A percentile compares a stretch with the other conserved stretches of the same genome.
Conservation (phyloP, 2,797 vertebrate species). For the Enteromius argenteus region DNA sequence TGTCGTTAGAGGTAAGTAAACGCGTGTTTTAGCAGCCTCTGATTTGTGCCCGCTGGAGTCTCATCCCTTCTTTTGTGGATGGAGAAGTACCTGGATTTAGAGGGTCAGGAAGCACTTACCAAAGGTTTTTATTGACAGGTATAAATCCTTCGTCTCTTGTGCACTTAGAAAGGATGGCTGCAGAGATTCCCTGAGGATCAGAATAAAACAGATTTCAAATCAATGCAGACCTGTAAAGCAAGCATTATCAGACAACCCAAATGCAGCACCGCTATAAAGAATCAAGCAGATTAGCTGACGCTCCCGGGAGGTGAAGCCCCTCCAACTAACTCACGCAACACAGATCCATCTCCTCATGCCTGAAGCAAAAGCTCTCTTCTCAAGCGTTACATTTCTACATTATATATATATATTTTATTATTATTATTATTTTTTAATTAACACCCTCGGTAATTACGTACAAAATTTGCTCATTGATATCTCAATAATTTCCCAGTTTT, state of each 20-base stretch:
- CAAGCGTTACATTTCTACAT: neutral
- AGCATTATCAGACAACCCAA: slow-evolving; percentile 70
- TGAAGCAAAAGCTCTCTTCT: slow-evolving; percentile 9
- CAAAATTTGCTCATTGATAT: neutral
- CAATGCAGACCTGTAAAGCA: slow-evolving; percentile 74
- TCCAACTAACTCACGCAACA: slow-evolving; percentile 36
- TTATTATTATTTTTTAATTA: neutral
- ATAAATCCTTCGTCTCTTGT: slow-evolving; percentile 82
- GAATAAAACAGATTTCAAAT: slow-evolving; percentile 81
- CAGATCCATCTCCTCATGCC: slow-evolving; percentile 38
- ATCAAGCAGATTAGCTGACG: slow-evolving; percentile 68
- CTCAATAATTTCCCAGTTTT: neutral
- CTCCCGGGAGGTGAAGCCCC: slow-evolving; percentile 58
- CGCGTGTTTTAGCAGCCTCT: slow-evolving; percentile 79
- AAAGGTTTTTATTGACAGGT: slow-evolving; percentile 84
- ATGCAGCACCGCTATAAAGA: slow-evolving; percentile 68
- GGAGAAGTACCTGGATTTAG: slow-evolving; percentile 81
- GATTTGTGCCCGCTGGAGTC: slow-evolving; percentile 82
- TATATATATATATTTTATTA: neutral
- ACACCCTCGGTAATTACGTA: neutral
- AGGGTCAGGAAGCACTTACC: slow-evolving; percentile 84
- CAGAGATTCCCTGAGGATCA: slow-evolving; percentile 79
- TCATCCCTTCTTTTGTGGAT: slow-evolving; percentile 74
- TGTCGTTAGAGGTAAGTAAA: slow-evolving; percentile 81
- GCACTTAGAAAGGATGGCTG: slow-evolving; percentile 80